phyloP scores from a whole-genome alignment of 2,888 invertebrate genomes.

The Luperina testacea region DNA sequence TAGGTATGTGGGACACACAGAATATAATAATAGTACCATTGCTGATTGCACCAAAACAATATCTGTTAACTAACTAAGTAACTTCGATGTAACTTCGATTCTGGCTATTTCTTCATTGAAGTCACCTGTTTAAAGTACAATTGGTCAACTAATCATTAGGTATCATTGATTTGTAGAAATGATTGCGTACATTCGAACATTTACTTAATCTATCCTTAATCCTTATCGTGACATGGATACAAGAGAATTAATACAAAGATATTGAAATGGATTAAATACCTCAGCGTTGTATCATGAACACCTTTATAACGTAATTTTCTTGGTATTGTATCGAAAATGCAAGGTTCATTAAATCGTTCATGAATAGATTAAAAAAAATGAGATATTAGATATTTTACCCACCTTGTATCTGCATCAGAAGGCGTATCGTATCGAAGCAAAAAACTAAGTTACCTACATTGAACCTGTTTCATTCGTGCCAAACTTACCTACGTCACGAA shows the following conservation, averaged over 20 bases:
- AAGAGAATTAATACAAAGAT: slow-evolving; percentile 17
- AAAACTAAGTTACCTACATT: not conserved
- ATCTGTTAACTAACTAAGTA: not conserved
- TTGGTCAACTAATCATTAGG: not conserved
- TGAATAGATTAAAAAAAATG: not conserved
- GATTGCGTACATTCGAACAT: slow-evolving; percentile 16
- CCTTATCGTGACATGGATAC: slow-evolving; percentile 40
- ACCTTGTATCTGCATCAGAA: not conserved
- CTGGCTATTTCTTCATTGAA: not conserved
- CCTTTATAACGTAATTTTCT: not conserved
- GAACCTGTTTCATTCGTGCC: not conserved
- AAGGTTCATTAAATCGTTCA: not conserved
- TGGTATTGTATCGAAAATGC: slow-evolving; percentile 8
- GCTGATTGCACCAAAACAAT: not conserved
- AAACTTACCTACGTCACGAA: not conserved
- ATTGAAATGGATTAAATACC: slow-evolving; percentile 20
- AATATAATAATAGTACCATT: too few species aligned
- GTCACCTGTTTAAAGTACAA: slow-evolving; percentile 8
- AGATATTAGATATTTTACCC: not conserved
- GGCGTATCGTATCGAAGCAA: too few species aligned
- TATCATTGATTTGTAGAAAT: not conserved
- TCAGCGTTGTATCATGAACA: not conserved
- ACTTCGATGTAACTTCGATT: not conserved
- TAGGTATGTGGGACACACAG: too few species aligned
- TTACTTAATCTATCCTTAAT: slow-evolving; percentile 39